These are phyloP conservation scores for Agraylea sexmaculata DNA, from an alignment of 1,140 invertebrate genomes.

Conservation along the genomic window DNA sequence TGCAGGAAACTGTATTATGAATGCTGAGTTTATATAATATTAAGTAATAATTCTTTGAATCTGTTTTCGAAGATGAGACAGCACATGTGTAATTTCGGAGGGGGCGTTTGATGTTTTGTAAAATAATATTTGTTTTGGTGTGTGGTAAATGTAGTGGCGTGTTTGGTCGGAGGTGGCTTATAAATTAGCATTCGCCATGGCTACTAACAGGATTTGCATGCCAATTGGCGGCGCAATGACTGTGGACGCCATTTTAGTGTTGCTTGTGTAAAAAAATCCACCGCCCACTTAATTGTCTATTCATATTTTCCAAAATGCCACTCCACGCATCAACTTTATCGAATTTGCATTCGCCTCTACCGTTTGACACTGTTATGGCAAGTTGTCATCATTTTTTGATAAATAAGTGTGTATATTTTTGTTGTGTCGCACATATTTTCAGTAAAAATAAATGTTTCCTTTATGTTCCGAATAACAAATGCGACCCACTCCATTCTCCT, in stretches of 20 bases:
- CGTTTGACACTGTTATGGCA: neutral
- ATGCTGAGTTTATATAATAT: neutral
- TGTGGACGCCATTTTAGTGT: neutral
- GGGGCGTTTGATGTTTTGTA: constrained; percentile 6
- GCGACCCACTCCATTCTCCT: no score
- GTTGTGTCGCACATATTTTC: no score
- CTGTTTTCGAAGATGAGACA: constrained; percentile 5
- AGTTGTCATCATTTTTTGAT: neutral
- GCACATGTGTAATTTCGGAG: neutral
- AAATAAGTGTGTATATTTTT: neutral
- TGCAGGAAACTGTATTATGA: neutral
- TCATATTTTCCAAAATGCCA: neutral
- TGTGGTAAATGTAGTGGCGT: constrained; percentile 8
- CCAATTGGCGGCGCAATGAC: constrained; percentile 14
- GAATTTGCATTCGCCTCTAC: neutral
- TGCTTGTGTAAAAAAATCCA: neutral
- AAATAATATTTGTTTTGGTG: constrained; percentile 11
- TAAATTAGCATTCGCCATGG: no score
- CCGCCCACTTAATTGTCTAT: neutral
- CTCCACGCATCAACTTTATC: neutral
- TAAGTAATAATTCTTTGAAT: constrained; percentile 5
- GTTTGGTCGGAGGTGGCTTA: constrained; percentile 2
- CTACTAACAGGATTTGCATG: constrained; percentile 14
- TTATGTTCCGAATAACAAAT: no score
- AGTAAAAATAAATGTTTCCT: no score